Percentiles rank a stretch among this genome's conserved stretches.
Conservation (phyloP, 2,113 vertebrate genomes). For the Equus przewalskii region DNA sequence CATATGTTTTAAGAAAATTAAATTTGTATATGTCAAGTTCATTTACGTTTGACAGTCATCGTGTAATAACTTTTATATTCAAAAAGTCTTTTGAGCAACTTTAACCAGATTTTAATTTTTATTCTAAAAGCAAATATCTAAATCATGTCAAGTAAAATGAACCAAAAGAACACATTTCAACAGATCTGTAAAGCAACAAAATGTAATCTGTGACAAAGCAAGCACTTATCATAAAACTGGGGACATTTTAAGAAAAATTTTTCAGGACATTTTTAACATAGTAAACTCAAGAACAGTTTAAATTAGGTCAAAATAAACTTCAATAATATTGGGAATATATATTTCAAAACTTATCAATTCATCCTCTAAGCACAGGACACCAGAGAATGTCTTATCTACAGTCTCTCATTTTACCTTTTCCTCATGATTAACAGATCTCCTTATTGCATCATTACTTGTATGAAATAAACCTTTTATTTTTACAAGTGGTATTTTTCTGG, state of each 20-base stretch:
- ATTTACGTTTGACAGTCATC: neutral
- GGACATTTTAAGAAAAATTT: neutral
- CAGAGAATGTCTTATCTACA: neutral
- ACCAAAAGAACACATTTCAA: neutral
- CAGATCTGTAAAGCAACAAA: conserved; percentile 21
- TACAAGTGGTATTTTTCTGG: neutral
- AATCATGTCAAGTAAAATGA: conserved; percentile 36
- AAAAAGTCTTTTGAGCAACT: neutral
- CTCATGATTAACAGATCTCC: neutral
- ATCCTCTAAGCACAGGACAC: neutral
- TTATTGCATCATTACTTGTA: neutral
- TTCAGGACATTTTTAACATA: neutral
- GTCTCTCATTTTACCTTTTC: neutral
- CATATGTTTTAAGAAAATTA: neutral
- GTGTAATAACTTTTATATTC: neutral
- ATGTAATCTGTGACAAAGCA: neutral
- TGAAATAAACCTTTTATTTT: neutral
- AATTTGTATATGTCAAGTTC: conserved; percentile 1
- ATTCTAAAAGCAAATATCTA: conserved; percentile 17
- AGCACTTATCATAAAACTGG: neutral
- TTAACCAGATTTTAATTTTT: neutral
- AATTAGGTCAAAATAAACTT: neutral
- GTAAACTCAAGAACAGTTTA: neutral
- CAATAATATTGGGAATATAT: neutral
- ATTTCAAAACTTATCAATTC: neutral